Percentiles rank a stretch among this genome's conserved stretches.
Evolutionary conservation across 1,140 invertebrate species (phyloP).

Genomic region (Drosophila biarmipes): DNA sequence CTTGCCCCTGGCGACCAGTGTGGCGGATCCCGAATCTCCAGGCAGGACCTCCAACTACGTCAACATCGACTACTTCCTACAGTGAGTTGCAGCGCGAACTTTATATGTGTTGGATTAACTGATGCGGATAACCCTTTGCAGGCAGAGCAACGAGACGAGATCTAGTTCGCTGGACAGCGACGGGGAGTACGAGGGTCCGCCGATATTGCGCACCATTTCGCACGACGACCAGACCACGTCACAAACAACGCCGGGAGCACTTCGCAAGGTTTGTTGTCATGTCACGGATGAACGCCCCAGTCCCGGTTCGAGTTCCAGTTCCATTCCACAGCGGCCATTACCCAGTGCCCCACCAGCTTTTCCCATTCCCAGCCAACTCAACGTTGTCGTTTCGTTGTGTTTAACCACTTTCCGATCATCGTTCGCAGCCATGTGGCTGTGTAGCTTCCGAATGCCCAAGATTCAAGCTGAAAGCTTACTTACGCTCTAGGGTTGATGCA

Average conservation of each 20-base stretch:
- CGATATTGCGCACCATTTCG: constrained; percentile 78
- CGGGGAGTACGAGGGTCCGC: constrained; percentile 82
- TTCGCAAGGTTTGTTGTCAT: constrained; percentile 71
- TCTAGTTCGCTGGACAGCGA: constrained; percentile 85
- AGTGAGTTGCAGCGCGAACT: constrained; percentile 86
- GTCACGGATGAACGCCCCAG: constrained; percentile 7
- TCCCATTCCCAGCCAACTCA: constrained; percentile 6
- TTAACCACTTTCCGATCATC: background rate
- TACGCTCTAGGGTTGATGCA: constrained; percentile 17
- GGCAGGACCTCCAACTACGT: constrained; percentile 93
- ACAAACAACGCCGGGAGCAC: constrained; percentile 73
- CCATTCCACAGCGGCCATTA: background rate
- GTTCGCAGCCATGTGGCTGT: background rate
- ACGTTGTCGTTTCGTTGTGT: constrained; percentile 6
- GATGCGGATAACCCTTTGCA: too few species aligned
- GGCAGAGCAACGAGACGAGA: constrained; percentile 84
- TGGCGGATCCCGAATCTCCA: constrained; percentile 89
- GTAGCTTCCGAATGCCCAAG: background rate
- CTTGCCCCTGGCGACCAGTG: constrained; percentile 84
- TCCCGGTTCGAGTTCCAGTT: background rate
- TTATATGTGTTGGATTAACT: too few species aligned
- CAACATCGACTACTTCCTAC: constrained; percentile 95
- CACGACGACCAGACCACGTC: constrained; percentile 75
- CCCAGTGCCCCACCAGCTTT: background rate
- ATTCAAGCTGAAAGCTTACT: background rate